These are phyloP conservation scores for Brachionus paranguensis DNA, from an alignment of 1,140 invertebrate genomes.

Conservation along the genomic window DNA sequence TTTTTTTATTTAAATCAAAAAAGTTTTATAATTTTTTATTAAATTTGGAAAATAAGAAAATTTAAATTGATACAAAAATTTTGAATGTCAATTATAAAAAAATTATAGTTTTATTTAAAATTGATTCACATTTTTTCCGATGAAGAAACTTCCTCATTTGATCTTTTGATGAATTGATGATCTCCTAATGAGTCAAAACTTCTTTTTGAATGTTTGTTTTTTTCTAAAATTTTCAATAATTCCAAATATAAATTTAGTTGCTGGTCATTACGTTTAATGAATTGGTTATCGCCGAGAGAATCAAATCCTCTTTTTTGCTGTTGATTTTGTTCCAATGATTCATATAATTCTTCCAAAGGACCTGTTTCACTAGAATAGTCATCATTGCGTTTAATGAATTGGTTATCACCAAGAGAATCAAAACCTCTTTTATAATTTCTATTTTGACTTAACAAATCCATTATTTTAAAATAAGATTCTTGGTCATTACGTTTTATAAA, in stretches of 20 bases:
- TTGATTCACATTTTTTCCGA: background rate
- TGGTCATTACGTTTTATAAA: conserved; percentile 25
- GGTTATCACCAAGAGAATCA: conserved; percentile 24
- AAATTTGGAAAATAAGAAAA: background rate
- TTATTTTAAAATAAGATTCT: background rate
- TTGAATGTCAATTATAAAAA: background rate
- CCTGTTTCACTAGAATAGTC: background rate
- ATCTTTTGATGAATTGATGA: conserved; percentile 13
- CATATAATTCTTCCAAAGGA: background rate
- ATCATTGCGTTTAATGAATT: conserved; percentile 25
- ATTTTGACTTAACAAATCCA: background rate
- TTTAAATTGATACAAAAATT: background rate
- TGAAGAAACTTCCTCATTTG: background rate
- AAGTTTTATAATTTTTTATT: background rate
- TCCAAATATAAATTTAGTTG: background rate
- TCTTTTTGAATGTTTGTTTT: background rate
- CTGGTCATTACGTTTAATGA: background rate
- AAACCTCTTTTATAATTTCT: background rate
- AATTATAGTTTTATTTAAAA: background rate
- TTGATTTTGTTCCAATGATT: background rate
- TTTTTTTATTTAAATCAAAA: background rate
- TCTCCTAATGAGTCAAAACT: conserved; percentile 22
- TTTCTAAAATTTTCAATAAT: background rate
- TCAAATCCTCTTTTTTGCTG: background rate
- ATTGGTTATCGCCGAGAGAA: conserved; percentile 24